Base-by-base conservation (phyloP, 2,888 invertebrate species). In the Beris morrisii region DNA sequence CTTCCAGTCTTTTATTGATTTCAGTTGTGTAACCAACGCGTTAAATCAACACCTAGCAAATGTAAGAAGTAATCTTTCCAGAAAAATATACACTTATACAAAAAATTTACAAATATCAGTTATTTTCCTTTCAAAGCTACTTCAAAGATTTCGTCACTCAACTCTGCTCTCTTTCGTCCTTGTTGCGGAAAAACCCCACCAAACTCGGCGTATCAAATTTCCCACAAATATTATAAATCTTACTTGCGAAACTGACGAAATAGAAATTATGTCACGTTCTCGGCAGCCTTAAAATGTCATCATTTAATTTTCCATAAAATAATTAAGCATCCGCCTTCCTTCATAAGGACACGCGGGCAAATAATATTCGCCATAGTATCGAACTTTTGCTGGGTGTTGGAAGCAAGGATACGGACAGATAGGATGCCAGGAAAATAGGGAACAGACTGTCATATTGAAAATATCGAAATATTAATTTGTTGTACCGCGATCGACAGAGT, bases 261-360 rank as follows among this genome's bases (percentile, higher is more conserved):
- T 55, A 64, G 48, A 52, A 61, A 61, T 59, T 69, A 55, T 61
- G 66, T 66, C 66, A 67, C 72, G 73, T 71, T 72, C 68, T 71
- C 71, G 69, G 70, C 55, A 64, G 70, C 70, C 70, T 72, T 73
- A 71, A 71, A 75, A 77, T 78, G 78, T 80, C 79, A 80, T 80
- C 79, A 79, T 80, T 79, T 80, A 79, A 79, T 79, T 79, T 79
- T 79, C 79, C 78, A 75, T 78, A 78, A 80, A 80, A 80, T 79
- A 79, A 79, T 80, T 79, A 79, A 72, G 69, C 71, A 63, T 66
- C 66, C 46, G 46, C 58, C 65, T 61, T 50, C 38, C 15, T 2
- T 50, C 52, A 28, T 32, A 11, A n/a, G 38, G 5, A 31, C 9
- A 4, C 31, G 38, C 38, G 5, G 7, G 38, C 38, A 38, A 38